phyloP scores from a whole-genome alignment of 1,140 invertebrate species.

The Rhizoglyphus robini region DNA sequence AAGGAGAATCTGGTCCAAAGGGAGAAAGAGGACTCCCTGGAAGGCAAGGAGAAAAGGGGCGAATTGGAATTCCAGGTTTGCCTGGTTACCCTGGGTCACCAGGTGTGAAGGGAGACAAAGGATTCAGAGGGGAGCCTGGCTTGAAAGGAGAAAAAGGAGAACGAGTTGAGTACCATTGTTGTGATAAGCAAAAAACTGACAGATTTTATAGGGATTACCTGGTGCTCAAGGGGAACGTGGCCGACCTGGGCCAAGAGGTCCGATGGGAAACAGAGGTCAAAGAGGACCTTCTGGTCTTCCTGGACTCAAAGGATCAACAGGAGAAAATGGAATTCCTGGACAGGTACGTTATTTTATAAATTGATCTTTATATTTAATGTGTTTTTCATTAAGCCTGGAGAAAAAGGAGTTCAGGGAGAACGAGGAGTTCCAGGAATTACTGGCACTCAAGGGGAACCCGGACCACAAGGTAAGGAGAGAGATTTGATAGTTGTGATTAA shows the following conservation, averaged over 20 bases:
- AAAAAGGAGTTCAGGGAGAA: slow-evolving; percentile 4
- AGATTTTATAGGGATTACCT: background rate
- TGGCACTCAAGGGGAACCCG: background rate
- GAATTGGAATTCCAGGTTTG: slow-evolving; percentile 2
- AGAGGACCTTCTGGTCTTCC: background rate
- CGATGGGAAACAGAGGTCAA: background rate
- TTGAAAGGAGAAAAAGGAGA: slow-evolving; percentile 2
- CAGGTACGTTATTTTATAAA: background rate
- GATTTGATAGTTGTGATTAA: background rate
- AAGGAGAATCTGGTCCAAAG: background rate
- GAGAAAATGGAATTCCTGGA: background rate
- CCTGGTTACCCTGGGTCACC: background rate
- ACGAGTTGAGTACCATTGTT: background rate
- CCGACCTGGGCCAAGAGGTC: background rate
- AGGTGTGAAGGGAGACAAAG: background rate
- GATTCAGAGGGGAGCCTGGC: background rate
- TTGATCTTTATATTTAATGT: background rate
- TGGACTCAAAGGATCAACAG: background rate
- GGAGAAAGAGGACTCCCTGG: slow-evolving; percentile 5
- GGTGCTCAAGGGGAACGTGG: background rate
- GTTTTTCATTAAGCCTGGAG: background rate
- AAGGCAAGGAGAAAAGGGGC: slow-evolving; percentile 4
- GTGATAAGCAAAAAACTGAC: background rate
- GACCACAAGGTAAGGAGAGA: background rate
- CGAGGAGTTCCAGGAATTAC: background rate